Percentiles rank a stretch among this genome's conserved stretches.
Evolutionary conservation across 2,888 invertebrate species (phyloP).

Genomic region (Hydraecia micacea): DNA sequence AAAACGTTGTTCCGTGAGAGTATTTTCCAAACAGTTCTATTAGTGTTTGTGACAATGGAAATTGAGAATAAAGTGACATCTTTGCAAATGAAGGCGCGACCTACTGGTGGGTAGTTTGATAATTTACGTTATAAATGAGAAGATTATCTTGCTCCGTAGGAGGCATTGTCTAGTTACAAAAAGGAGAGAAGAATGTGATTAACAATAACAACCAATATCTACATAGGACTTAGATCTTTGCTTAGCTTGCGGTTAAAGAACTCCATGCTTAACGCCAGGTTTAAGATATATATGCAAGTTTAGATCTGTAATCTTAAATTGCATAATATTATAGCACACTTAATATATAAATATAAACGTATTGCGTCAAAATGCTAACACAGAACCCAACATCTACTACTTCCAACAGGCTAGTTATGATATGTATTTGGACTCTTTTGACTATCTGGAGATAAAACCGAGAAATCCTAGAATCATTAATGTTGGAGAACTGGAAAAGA

Average conservation of each 20-base stretch:
- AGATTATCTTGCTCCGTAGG: not conserved
- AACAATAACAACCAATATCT: not conserved
- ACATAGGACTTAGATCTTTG: not conserved
- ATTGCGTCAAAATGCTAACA: not conserved
- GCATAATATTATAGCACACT: not conserved
- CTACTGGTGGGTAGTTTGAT: constrained; percentile 55
- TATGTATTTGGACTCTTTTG: not conserved
- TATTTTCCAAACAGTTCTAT: constrained; percentile 10
- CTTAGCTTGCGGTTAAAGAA: not conserved
- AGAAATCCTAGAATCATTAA: too few relatives aligned
- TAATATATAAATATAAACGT: not conserved
- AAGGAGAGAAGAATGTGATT: not conserved
- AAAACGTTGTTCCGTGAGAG: constrained; percentile 35
- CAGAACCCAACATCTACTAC: not conserved
- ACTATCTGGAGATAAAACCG: not conserved
- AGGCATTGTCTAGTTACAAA: not conserved
- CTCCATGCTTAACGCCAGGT: not conserved
- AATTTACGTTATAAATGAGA: not conserved
- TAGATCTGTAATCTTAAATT: not conserved
- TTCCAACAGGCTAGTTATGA: not conserved
- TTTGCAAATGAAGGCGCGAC: constrained; percentile 78
- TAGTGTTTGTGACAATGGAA: constrained; percentile 69
- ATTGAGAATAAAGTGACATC: constrained; percentile 63
- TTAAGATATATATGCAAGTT: not conserved
- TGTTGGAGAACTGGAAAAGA: too few relatives aligned